phyloP scores from a whole-genome alignment of 2,888 invertebrate species.

The Anoncus sp. region DNA sequence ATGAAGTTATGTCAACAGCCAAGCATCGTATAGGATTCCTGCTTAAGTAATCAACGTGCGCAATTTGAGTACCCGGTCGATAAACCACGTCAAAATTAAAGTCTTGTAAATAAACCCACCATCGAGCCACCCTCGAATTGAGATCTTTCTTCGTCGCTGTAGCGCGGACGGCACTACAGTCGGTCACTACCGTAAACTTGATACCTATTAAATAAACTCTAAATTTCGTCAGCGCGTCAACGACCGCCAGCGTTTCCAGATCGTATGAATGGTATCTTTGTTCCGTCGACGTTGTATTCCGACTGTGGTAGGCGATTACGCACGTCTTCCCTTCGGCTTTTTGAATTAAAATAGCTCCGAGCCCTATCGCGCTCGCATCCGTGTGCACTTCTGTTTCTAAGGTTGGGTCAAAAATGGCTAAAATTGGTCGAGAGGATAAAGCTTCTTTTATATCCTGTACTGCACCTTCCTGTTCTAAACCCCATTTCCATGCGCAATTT shows the following conservation, averaged over 20 bases:
- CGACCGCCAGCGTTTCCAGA: constrained; percentile 65
- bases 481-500: constrained; percentile 16
- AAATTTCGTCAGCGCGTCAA: constrained; percentile 63
- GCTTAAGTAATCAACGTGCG: constrained; percentile 65
- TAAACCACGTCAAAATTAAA: constrained; percentile 51
- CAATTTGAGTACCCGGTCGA: constrained; percentile 45
- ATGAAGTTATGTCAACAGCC: constrained; percentile 35
- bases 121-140: constrained; percentile 68
- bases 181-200: constrained; percentile 60
- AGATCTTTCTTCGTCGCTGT: constrained; percentile 70
- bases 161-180: constrained; percentile 71
- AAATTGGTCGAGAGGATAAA: constrained; percentile 63
- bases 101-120: constrained; percentile 64
- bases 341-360: constrained; percentile 76
- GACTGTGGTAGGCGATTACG: constrained; percentile 56
- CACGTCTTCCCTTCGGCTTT: no score
- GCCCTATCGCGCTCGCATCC: constrained; percentile 75
- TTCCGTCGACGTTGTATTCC: constrained; percentile 65
- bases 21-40: constrained; percentile 31
- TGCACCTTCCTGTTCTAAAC: neutral
- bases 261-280: constrained; percentile 65
- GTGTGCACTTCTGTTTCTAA: constrained; percentile 75
- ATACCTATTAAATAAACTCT: constrained; percentile 62
- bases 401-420: constrained; percentile 70
- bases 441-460: constrained; percentile 26